A percentile compares a stretch with the other conserved stretches of the same genome.
These are phyloP conservation scores for Rhipidura dahli DNA, from an alignment of 2,113 vertebrate species.

Conservation along the genomic window DNA sequence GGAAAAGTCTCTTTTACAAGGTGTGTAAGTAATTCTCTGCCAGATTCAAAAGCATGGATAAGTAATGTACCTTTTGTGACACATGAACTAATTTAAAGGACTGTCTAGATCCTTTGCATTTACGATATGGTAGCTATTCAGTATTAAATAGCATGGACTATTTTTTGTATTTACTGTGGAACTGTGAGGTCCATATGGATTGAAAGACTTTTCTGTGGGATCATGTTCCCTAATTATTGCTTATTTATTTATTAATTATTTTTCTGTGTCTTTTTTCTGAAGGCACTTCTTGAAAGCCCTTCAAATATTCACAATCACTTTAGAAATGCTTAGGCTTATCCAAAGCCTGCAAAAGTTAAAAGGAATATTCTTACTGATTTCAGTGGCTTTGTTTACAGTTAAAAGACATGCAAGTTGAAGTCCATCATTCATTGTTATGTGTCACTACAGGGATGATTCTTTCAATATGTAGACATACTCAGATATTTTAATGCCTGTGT, in stretches of 20 bases:
- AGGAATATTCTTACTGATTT: not conserved
- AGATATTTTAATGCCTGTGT: not conserved
- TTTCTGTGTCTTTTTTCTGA: not conserved
- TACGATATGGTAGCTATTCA: not conserved
- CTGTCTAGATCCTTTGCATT: not conserved
- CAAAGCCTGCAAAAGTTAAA: not conserved
- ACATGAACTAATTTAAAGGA: not conserved
- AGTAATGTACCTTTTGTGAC: not conserved
- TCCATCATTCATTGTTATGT: not conserved
- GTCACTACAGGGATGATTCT: not conserved
- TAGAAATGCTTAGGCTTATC: not conserved
- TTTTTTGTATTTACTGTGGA: not conserved
- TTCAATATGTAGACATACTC: not conserved
- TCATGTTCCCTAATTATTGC: not conserved
- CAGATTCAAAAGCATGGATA: not conserved
- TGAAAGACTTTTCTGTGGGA: not conserved
- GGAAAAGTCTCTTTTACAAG: not conserved
- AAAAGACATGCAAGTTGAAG: not conserved
- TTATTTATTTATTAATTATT: not conserved
- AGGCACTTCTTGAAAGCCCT: not conserved
- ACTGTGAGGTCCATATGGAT: not conserved
- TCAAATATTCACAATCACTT: not conserved
- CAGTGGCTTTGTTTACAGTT: not conserved
- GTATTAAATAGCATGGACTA: not conserved
- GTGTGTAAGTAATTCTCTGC: not conserved